Conservation (phyloP, 2,888 invertebrate species). For the Seira ritae region DNA sequence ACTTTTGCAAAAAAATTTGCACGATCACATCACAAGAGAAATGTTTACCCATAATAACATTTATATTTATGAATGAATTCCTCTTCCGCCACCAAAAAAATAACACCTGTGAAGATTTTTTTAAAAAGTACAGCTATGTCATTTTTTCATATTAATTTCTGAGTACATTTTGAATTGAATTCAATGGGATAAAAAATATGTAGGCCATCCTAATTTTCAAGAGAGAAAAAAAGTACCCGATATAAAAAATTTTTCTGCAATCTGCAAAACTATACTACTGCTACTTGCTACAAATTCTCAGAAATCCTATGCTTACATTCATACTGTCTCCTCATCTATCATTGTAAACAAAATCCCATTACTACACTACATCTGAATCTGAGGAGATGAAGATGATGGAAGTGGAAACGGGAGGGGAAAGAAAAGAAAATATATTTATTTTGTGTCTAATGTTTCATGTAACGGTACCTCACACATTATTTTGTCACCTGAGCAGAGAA, state of each 20-base stretch:
- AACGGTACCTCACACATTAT: constrained; percentile 62
- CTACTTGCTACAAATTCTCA: no score
- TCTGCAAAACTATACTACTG: no score
- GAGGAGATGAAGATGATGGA: no score
- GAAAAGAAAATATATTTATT: constrained; percentile 56
- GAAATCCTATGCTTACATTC: no score
- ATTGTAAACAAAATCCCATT: no score
- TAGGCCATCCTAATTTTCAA: constrained; percentile 63
- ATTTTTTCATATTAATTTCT: constrained; percentile 50
- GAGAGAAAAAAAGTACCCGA: constrained; percentile 16
- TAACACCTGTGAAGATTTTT: constrained; percentile 15
- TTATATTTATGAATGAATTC: background rate
- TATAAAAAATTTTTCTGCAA: background rate
- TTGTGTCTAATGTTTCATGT: constrained; percentile 30
- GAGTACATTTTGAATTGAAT: constrained; percentile 35
- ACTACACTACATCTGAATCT: no score
- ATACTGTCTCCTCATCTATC: no score
- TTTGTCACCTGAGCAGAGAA: constrained; percentile 60
- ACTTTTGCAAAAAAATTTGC: background rate
- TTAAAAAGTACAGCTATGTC: constrained; percentile 33
- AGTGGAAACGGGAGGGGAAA: no score
- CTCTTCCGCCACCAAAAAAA: constrained; percentile 10
- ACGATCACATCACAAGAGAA: background rate
- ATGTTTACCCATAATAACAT: constrained; percentile 17
- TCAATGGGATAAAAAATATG: constrained; percentile 36